phyloP scores from a whole-genome alignment of 2,113 vertebrate genomes.

The Brachionichthys hirsutus region DNA sequence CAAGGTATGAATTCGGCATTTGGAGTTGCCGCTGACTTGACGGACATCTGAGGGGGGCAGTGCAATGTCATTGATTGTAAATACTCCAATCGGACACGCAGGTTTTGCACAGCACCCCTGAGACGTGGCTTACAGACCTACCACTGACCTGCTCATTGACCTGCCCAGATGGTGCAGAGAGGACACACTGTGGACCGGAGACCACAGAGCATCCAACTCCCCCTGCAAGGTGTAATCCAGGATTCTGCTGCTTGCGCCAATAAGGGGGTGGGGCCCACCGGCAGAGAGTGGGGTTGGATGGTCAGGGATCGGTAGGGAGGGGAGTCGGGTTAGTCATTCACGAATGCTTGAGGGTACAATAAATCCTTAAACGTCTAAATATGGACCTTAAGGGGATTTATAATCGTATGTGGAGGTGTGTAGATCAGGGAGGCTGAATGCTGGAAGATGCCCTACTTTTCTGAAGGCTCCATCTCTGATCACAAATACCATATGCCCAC shows the following conservation, averaged over 20 bases:
- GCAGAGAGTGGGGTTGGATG: constrained; percentile 43
- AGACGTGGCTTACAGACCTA: constrained; percentile 45
- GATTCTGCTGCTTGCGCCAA: constrained; percentile 73
- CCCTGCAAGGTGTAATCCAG: constrained; percentile 79
- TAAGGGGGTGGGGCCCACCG: constrained; percentile 48
- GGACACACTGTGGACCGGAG: constrained; percentile 79
- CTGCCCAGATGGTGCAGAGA: constrained; percentile 81
- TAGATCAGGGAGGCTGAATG: constrained; percentile 6
- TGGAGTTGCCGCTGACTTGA: constrained; percentile 40
- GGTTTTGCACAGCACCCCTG: constrained; percentile 46
- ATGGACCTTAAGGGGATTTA: constrained; percentile 8
- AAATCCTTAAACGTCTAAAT: constrained; percentile 17
- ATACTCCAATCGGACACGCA: constrained; percentile 25
- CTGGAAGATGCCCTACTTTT: too few species aligned
- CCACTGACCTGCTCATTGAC: constrained; percentile 83
- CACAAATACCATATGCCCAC: too few species aligned
- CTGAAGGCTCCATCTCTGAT: too few species aligned
- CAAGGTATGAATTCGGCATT: constrained; percentile 47
- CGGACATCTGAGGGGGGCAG: constrained; percentile 29
- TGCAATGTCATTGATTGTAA: constrained; percentile 36
- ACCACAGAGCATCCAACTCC: constrained; percentile 81
- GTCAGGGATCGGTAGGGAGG: constrained; percentile 43
- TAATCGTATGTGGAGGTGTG: constrained; percentile 1
- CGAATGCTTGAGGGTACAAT: constrained; percentile 22
- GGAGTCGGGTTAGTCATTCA: constrained; percentile 49